Evolutionary conservation across 2,113 vertebrate species (phyloP).

Genomic region (Eleginops maclovinus): DNA sequence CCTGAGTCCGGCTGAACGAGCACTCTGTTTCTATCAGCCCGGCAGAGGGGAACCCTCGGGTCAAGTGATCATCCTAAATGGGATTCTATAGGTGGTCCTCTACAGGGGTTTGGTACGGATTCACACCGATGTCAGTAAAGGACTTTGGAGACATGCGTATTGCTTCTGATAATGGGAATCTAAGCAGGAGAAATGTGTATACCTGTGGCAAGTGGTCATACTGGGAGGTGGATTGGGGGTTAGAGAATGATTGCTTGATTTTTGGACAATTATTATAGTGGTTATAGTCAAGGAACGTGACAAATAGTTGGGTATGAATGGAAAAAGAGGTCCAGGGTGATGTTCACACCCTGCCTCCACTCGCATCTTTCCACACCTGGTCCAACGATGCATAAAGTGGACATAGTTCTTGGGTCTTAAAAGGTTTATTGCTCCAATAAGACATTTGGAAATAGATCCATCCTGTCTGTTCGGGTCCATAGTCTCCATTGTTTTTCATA

Average conservation of each 20-base stretch:
- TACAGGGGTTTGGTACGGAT: neutral
- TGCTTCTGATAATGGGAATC: neutral
- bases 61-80: neutral
- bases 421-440: too few species aligned
- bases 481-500: neutral
- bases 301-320: too few species aligned
- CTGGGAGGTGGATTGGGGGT: neutral
- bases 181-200: too few species aligned
- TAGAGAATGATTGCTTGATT: neutral
- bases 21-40: neutral
- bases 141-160: neutral
- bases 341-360: neutral
- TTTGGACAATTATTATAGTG: neutral
- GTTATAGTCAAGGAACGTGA: too few species aligned
- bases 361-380: neutral
- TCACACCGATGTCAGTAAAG: neutral
- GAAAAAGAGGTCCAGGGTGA: neutral
- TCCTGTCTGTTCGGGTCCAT: constrained; percentile 23
- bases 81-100: neutral
- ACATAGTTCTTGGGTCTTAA: neutral
- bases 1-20: neutral
- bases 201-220: too few species aligned
- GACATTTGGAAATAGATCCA: too few species aligned
- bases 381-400: neutral
- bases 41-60: neutral